These are phyloP conservation scores for Drosophila demipolita DNA, from an alignment of 2,888 invertebrate species.

Conservation along the genomic window DNA sequence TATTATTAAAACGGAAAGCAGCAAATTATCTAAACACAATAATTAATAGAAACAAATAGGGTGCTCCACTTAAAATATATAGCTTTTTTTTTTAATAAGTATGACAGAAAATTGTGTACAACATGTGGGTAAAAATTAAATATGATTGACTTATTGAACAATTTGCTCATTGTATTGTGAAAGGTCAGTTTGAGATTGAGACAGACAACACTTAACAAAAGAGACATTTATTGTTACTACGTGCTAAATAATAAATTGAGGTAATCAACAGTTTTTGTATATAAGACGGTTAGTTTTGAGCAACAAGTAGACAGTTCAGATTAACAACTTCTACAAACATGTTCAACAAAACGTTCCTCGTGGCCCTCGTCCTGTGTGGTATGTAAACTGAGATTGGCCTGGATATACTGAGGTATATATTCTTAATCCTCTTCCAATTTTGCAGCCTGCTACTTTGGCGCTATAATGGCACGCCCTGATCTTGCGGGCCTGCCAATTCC, in stretches of 20 bases:
- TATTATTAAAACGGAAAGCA: slow-evolving; percentile 26
- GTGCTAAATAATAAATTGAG: slow-evolving; percentile 33
- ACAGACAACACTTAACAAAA: not conserved
- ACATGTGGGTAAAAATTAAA: slow-evolving; percentile 1
- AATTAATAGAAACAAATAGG: slow-evolving; percentile 18
- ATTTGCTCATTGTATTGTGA: not conserved
- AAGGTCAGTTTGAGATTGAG: not conserved
- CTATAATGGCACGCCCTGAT: slow-evolving; percentile 38
- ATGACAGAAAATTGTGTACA: not conserved
- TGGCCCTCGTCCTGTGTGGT: slow-evolving; percentile 63
- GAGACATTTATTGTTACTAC: slow-evolving; percentile 27
- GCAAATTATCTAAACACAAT: not conserved
- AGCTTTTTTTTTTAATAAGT: no score
- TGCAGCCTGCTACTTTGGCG: slow-evolving; percentile 50
- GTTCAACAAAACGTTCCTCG: slow-evolving; percentile 62
- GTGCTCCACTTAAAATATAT: not conserved
- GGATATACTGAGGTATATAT: not conserved
- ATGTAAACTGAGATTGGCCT: slow-evolving; percentile 16
- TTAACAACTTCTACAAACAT: slow-evolving; percentile 37
- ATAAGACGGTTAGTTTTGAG: slow-evolving; percentile 27
- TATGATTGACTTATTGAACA: not conserved
- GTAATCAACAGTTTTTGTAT: slow-evolving; percentile 30
- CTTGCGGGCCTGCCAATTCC: not conserved
- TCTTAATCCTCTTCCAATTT: not conserved
- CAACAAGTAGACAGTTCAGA: slow-evolving; percentile 45